A percentile compares a stretch with the other conserved stretches of the same genome.
Conservation (phyloP, 2,113 vertebrate species). For the Cryptomyrus ogoouensis region DNA sequence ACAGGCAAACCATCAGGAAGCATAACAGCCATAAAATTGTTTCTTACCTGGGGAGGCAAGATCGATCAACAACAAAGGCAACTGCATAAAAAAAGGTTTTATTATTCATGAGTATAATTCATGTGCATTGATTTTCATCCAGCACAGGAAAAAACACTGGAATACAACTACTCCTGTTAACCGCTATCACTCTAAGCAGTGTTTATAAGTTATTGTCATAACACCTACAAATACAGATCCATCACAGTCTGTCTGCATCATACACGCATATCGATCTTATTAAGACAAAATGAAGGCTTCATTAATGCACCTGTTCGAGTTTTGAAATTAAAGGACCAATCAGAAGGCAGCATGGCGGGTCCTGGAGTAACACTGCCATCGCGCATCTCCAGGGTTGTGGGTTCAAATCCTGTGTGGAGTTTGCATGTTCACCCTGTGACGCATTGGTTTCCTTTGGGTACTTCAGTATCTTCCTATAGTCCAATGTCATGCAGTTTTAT, state of each 20-base stretch:
- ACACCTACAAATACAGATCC: not conserved
- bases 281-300: not conserved
- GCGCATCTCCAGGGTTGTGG: not conserved
- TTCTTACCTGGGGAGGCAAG: constrained; percentile 59
- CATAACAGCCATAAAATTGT: constrained; percentile 55
- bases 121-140: not conserved
- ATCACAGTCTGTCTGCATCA: not conserved
- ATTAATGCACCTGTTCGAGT: not conserved
- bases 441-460: not conserved
- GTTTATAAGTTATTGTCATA: not conserved
- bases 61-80: constrained; percentile 47
- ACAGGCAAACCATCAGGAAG: not conserved
- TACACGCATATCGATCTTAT: not conserved
- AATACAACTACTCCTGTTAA: not conserved
- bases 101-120: constrained; percentile 9
- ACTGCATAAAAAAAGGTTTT: constrained; percentile 36
- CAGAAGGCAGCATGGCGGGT: not conserved
- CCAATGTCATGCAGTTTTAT: not conserved
- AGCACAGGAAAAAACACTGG: not conserved
- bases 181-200: not conserved
- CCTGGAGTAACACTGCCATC: not conserved
- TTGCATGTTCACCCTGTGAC: not conserved
- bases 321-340: not conserved
- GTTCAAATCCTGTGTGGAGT: not conserved
- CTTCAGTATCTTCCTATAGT: not conserved